Conservation (phyloP, 2,888 invertebrate species). For the Orthonevra nobilis region DNA sequence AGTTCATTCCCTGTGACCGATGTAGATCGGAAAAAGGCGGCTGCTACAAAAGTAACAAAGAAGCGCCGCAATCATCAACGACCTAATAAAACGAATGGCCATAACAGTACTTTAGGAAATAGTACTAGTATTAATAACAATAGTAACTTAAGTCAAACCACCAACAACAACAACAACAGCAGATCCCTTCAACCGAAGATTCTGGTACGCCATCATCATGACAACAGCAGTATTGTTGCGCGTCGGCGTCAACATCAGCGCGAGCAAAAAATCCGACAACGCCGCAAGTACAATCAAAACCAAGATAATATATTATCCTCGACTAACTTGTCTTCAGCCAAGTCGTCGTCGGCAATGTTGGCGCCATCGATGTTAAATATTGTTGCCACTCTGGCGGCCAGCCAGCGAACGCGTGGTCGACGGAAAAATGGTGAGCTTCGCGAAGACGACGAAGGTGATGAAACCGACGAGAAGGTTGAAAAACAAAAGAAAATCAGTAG, state of each 20-base stretch:
- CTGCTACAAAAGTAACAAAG: conserved; percentile 39
- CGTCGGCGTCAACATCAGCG: conserved; percentile 72
- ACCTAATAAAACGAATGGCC: conserved; percentile 54
- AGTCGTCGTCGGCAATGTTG: conserved; percentile 75
- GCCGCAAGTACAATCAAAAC: conserved; percentile 72
- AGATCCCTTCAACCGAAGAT: conserved; percentile 64
- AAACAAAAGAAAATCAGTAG: conserved; percentile 35
- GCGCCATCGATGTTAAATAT: conserved; percentile 76
- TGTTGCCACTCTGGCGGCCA: conserved; percentile 77
- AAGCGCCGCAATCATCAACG: conserved; percentile 71
- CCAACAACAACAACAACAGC: conserved; percentile 27
- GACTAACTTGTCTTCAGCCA: conserved; percentile 75
- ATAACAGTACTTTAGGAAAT: conserved; percentile 58
- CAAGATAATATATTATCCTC: conserved; percentile 73
- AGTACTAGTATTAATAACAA: conserved; percentile 68
- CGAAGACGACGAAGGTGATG: conserved; percentile 54
- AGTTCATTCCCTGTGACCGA: conserved; percentile 55
- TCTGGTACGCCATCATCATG: conserved; percentile 76
- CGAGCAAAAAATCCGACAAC: conserved; percentile 72
- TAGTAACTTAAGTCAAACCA: conserved; percentile 66
- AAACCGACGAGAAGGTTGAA: conserved; percentile 27
- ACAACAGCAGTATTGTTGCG: conserved; percentile 73
- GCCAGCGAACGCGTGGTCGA: conserved; percentile 77
- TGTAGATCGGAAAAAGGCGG: conserved; percentile 8
- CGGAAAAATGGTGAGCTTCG: conserved; percentile 74